Base-by-base conservation (phyloP, 2,888 invertebrate species). In the Branchellion lobata region DNA sequence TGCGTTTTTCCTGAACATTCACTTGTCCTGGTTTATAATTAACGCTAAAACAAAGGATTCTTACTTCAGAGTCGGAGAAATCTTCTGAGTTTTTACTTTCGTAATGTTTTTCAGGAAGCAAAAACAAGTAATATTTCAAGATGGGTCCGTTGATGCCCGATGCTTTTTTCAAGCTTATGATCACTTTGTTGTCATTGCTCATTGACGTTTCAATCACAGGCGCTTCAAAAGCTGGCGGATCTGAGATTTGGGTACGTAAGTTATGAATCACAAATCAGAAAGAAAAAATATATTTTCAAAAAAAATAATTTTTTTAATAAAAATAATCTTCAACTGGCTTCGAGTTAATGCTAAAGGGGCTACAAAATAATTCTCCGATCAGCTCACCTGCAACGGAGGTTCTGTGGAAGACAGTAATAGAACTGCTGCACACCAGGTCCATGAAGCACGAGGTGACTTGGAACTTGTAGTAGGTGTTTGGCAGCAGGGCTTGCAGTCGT, bases 61-160 rank as follows among this genome's bases (percentile, higher is more conserved):
- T 51, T 81, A 86, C 85, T 81, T 86, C 85, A 18, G 85, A 84
- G 51, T 85, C 77, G 3, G 84, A 84, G 79, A 85, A 85, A 79
- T 95, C 94, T 88, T 95, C 94, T 0, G 96, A 95, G 86, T 93
- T 91, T 87, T 92, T 93, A 85, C 92, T 91, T 11, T 82, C 81
- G 14, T 82, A 82, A 21, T 83, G 74, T 27, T 80, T 74, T 24
- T 94, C 94, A 1, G 97, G 97, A 31, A 99, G 95, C 80, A 98
- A 96, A 84, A 97, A 92, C 85, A 99, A 89, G 88, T 93, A 96
- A 89, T 99, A 99, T 89, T 98, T 95, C 80, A 94, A 95, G 84
- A 99, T 96, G 8, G 95, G 96, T 31, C 99, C 98, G 86, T 96
- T 96, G 88, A 96, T 96, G 89, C 98, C 98, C 0, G 96, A 95